These are phyloP conservation scores for Lithobius niger DNA, from an alignment of 1,140 invertebrate species.

Conservation along the genomic window DNA sequence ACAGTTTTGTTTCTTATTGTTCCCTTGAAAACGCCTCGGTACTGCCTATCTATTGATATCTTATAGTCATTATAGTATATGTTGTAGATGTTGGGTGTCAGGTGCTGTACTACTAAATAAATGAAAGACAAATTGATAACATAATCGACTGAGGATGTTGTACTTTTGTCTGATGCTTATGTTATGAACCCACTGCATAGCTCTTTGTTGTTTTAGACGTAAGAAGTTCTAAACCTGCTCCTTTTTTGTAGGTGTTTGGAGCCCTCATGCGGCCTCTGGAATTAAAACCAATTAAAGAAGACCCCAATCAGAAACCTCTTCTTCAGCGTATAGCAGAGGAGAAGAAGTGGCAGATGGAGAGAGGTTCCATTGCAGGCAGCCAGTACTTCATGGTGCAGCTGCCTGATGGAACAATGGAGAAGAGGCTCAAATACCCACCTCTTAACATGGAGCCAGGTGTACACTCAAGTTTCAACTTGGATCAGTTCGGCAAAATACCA, in stretches of 20 bases:
- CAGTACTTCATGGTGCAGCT: conserved; percentile 73
- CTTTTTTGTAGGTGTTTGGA: conserved; percentile 54
- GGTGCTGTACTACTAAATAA: no score
- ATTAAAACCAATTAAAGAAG: conserved; percentile 21
- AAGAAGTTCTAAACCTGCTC: no score
- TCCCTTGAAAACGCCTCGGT: no score
- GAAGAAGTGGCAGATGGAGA: conserved; percentile 63
- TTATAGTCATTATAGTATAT: no score
- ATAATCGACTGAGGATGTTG: no score
- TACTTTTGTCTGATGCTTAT: no score
- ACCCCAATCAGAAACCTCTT: conserved; percentile 38
- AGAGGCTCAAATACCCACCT: conserved; percentile 65
- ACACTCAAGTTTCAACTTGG: conserved; percentile 77
- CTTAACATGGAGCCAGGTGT: conserved; percentile 80
- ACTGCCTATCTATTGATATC: no score
- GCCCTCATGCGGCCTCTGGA: conserved; percentile 84
- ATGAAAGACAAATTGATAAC: no score
- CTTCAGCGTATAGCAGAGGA: conserved; percentile 83
- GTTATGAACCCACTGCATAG: no score
- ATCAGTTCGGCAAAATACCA: conserved; percentile 33
- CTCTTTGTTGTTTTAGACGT: no score
- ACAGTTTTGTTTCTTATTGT: no score
- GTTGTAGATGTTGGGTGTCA: no score
- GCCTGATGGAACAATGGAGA: conserved; percentile 76
- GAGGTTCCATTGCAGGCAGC: conserved; percentile 70